A percentile compares a stretch with the other conserved stretches of the same genome.
Conservation (phyloP, 2,888 invertebrate genomes). For the Heteropelma amictum region DNA sequence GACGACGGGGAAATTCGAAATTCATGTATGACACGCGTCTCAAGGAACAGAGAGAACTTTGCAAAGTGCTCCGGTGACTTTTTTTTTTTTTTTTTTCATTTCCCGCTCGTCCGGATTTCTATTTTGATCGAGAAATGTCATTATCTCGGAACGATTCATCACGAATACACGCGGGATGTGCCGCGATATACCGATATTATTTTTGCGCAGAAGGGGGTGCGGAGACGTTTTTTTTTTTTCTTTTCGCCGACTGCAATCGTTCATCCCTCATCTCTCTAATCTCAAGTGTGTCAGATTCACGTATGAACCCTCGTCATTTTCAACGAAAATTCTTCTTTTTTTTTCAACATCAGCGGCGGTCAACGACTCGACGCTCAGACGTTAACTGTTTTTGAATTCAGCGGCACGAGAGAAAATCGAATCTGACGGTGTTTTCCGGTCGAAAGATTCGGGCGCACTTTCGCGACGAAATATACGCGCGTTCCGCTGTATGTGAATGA, state of each 20-base stretch:
- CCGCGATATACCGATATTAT: background rate
- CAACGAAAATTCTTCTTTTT: conserved; percentile 48
- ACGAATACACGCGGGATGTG: background rate
- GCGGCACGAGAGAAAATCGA: background rate
- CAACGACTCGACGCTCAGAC: background rate
- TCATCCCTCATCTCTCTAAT: conserved; percentile 22
- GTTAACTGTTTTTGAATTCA: conserved; percentile 13
- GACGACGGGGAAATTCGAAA: conserved; percentile 30
- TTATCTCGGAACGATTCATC: conserved; percentile 35
- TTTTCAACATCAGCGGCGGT: conserved; percentile 2
- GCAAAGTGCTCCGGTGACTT: conserved; percentile 39
- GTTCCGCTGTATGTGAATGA: background rate
- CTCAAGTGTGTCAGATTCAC: conserved; percentile 45
- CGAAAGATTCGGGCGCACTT: conserved; percentile 6
- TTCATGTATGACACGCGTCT: conserved; percentile 29
- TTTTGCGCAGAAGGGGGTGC: too few species aligned
- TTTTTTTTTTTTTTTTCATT: background rate
- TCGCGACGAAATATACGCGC: conserved; percentile 23
- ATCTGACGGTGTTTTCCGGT: conserved; percentile 19
- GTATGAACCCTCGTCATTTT: background rate
- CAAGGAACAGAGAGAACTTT: conserved; percentile 17
- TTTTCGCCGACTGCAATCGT: background rate
- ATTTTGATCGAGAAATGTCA: conserved; percentile 41
- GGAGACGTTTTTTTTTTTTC: background rate
- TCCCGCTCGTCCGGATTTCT: conserved; percentile 9